Evolutionary conservation across 2,113 vertebrate genomes (phyloP).

Genomic region (Chaetorhynchus papuensis): DNA sequence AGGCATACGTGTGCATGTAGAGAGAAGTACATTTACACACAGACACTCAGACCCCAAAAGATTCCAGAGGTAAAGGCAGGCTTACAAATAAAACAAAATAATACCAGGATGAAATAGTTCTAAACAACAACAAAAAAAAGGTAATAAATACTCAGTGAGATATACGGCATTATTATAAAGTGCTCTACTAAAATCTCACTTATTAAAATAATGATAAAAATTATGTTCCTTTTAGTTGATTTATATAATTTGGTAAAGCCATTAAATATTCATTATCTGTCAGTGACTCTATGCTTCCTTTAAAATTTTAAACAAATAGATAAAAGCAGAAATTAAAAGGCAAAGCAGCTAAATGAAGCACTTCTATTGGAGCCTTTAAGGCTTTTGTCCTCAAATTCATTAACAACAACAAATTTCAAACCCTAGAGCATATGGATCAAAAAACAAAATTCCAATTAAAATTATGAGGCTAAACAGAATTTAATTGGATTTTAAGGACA

Average conservation of each 20-base stretch:
- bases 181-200: slow-evolving; percentile 60
- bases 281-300: slow-evolving; percentile 27
- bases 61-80: slow-evolving; percentile 34
- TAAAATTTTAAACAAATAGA: slow-evolving; percentile 23
- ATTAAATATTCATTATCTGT: slow-evolving; percentile 49
- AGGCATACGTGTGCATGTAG: fast-evolving
- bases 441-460: background rate
- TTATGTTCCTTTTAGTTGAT: slow-evolving; percentile 53
- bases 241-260: slow-evolving; percentile 50
- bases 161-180: slow-evolving; percentile 67
- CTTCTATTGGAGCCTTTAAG: background rate
- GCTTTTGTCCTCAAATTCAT: slow-evolving; percentile 14
- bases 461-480: background rate
- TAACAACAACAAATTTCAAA: background rate
- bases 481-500: background rate
- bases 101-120: slow-evolving; percentile 36
- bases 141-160: slow-evolving; percentile 73
- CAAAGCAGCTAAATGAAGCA: slow-evolving; percentile 36
- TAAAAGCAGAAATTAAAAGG: slow-evolving; percentile 50
- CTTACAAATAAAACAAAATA: slow-evolving; percentile 26
- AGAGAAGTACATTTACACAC: background rate
- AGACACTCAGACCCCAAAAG: background rate
- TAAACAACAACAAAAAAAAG: slow-evolving; percentile 4
- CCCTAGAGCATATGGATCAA: background rate
- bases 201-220: slow-evolving; percentile 35